Evolutionary conservation across 2,888 invertebrate species (phyloP).

Genomic region (Microctonus brassicae): DNA sequence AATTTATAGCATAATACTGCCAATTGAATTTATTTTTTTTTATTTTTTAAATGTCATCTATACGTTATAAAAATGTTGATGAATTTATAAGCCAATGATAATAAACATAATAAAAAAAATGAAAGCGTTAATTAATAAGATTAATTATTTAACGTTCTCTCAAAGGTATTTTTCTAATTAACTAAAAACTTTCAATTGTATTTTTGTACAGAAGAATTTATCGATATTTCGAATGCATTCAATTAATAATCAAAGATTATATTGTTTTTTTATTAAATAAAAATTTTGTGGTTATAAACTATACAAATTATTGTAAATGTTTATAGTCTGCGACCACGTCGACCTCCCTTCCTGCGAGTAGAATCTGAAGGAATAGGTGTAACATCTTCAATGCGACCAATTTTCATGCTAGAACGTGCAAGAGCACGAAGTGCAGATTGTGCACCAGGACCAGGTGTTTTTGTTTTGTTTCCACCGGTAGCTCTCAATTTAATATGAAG

Average conservation of each 20-base stretch:
- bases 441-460: slow-evolving; percentile 98
- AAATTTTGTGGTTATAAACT: slow-evolving; percentile 41
- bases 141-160: no score
- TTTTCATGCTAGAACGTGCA: slow-evolving; percentile 99
- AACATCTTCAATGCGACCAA: slow-evolving; percentile 99
- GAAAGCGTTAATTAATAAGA: no score
- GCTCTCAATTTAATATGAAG: slow-evolving; percentile 98
- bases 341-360: slow-evolving; percentile 99
- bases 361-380: slow-evolving; percentile 99
- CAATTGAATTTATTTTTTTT: no score
- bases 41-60: no score
- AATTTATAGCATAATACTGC: no score
- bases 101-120: no score
- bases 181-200: no score
- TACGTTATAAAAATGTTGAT: no score
- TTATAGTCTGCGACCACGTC: slow-evolving; percentile 99
- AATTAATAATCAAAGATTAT: slow-evolving; percentile 2
- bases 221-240: no score
- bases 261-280: slow-evolving; percentile 25
- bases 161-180: no score
- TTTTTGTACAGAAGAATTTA: no score
- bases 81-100: no score
- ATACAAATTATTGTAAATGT: slow-evolving; percentile 63
- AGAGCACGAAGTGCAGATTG: slow-evolving; percentile 97
- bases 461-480: slow-evolving; percentile 98